Conservation (phyloP, 2,888 invertebrate genomes). For the Mythimna impura region DNA sequence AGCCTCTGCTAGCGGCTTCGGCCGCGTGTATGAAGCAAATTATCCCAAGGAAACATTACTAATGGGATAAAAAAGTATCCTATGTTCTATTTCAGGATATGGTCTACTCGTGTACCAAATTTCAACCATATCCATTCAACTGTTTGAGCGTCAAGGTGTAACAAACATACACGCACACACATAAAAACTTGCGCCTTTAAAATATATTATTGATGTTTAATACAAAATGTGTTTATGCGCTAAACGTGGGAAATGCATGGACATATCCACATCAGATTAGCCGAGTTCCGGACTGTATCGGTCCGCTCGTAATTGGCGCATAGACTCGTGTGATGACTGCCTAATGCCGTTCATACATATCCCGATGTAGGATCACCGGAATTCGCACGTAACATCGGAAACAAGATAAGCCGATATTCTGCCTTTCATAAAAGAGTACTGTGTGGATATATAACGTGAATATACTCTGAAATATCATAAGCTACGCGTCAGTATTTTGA, state of each 20-base stretch:
- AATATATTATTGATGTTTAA: slow-evolving; percentile 9
- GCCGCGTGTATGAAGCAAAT: no score
- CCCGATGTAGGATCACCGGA: slow-evolving; percentile 17
- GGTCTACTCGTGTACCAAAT: no score
- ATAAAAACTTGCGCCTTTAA: not conserved
- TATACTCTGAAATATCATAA: slow-evolving; percentile 27
- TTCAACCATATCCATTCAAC: no score
- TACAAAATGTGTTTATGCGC: slow-evolving; percentile 26
- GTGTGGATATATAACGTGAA: slow-evolving; percentile 9
- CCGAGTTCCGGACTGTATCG: slow-evolving; percentile 19
- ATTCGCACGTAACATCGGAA: slow-evolving; percentile 37
- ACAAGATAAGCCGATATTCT: slow-evolving; percentile 41
- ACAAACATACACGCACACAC: not conserved
- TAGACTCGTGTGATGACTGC: slow-evolving; percentile 45
- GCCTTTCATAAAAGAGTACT: slow-evolving; percentile 22
- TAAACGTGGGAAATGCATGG: slow-evolving; percentile 36
- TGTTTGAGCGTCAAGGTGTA: no score
- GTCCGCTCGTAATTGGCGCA: slow-evolving; percentile 36
- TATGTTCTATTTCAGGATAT: no score
- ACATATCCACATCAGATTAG: slow-evolving; percentile 49
- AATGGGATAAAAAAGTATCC: no score
- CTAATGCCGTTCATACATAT: slow-evolving; percentile 38
- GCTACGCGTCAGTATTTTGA: not conserved
- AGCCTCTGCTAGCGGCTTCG: no score
- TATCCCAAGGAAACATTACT: no score